Base-by-base conservation (phyloP, 2,888 invertebrate species). In the Xestoiulus laeticollis region DNA sequence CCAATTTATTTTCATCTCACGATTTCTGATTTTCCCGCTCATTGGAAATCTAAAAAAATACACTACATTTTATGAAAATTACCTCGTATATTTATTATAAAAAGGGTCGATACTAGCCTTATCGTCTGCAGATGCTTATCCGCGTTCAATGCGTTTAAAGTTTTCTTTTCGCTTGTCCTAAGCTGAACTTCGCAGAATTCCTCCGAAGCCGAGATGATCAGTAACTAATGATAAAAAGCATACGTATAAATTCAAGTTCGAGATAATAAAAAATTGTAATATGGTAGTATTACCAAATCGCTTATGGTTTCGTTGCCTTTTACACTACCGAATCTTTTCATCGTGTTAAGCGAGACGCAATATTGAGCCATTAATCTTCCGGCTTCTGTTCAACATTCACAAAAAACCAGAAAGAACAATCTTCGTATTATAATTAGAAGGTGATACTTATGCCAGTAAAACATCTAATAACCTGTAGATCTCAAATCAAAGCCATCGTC, bases 1-100 rank as follows among this genome's bases (percentile, higher is more conserved):
- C 95, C 95, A 95, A 91, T 94, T 95, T n/a, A 96, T 93, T 92
- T 96, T 96, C 95, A 95, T 95, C 90, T 95, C 94, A 87, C 93
- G 92, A 0, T 94, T 95, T 90, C 93, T 95, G 84, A 96, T 95
- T 91, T 94, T 95, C 84, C 96, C 96, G 89, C 93, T 93, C 91
- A 96, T 93, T 0, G 95, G 95, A 92, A 94, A 96, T 12, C 92
- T 92, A 87, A 22, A 90, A 89, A 88, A 82, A 85, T 87, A 89
- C 84, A 88, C 38, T 16, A 85, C 68, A 26, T 1, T 5, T 8
- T n/a, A n/a, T 8, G 38, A 38, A 38, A 38, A 38, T 5, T 38
- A 38, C 38, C 38, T 38, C 33, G 33, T 38, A 38, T n/a, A n/a
- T 48, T 16, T 48, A 4, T 48, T 16, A 48, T 4, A 83, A 32